Evolutionary conservation across 2,113 vertebrate species (phyloP), one percentile per base, ranked within the genome.

Genomic region (Lagopus leucura): DNA sequence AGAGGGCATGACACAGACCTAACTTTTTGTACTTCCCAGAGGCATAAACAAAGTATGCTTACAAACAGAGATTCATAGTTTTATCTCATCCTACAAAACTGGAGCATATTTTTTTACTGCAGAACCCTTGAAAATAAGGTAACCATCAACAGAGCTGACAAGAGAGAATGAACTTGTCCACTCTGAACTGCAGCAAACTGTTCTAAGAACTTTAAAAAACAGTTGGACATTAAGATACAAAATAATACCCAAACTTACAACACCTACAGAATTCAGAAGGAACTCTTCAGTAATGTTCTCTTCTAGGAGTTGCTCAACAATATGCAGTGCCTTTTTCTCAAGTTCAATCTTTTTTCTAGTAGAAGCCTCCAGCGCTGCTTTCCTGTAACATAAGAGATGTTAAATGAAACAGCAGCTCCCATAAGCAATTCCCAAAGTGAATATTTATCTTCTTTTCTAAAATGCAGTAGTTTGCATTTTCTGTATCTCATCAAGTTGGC

Each of bases 281-380:
- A 99, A 98, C 64, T 99, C 98, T 80, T 99, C 99, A 13, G 98
- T 95, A 81, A 99, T 98, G 11, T 97, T 96, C 69, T 98, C 98
- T 82, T 99, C 99, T 81, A 99, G 96, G 28, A 99, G 98, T 5
- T 98, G 97, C 96, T 99, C 98, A 88, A 99, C 99, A 66, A 99
- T 77, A 77, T 75, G 85, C 86, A 98, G 83, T 8, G 99, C 99
- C 97, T 98, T 98, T 79, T 96, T 98, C 86, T 99, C 99, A 96
- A 95, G 97, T 48, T 99, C 99, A 63, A 98, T 93, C 94, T 98
- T 99, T 93, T 97, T 97, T 90, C 94, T 97, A 71, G 99, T 86
- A 55, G 96, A 97, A 86, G 98, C 98, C 93, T 97, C 98, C 81
- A 99, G 58, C n/a, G 94, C 94, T 71, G 98, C 99, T 94, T 97